Conservation (phyloP, 1,140 invertebrate genomes). For the Oreohelix idahoensis region DNA sequence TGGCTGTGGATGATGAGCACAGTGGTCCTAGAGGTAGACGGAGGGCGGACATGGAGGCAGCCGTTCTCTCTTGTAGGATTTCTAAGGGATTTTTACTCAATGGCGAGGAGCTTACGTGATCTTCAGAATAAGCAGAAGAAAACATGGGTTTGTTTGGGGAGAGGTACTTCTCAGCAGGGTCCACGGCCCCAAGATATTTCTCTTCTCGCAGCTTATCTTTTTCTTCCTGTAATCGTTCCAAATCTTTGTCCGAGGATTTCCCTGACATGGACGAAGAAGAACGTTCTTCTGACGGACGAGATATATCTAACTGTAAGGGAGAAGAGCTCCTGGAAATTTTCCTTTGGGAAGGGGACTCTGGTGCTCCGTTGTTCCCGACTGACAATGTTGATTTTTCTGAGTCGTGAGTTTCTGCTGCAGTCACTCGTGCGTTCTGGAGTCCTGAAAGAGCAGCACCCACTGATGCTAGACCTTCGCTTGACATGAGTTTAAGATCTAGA, state of each 20-base stretch:
- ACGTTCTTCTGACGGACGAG: neutral
- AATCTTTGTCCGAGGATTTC: slow-evolving; percentile 15
- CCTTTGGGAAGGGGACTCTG: too few relatives aligned
- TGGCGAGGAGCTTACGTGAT: neutral
- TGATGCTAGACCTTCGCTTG: slow-evolving; percentile 28
- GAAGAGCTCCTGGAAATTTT: neutral
- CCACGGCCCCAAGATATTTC: neutral
- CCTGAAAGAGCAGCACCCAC: slow-evolving; percentile 23
- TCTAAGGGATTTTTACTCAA: slow-evolving; percentile 17
- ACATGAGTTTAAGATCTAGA: slow-evolving; percentile 24
- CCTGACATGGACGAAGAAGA: neutral
- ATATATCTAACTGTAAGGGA: neutral
- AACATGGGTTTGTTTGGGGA: slow-evolving; percentile 28
- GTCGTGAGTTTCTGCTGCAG: neutral
- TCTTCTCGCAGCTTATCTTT: slow-evolving; percentile 26
- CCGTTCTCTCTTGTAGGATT: slow-evolving; percentile 37
- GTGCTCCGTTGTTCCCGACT: neutral
- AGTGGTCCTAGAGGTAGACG: neutral
- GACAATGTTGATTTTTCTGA: neutral
- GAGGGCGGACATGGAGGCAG: slow-evolving; percentile 24
- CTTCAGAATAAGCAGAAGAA: slow-evolving; percentile 15
- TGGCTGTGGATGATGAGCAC: neutral
- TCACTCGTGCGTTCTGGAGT: slow-evolving; percentile 1
- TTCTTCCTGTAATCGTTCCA: neutral
- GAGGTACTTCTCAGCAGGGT: slow-evolving; percentile 8